Evolutionary conservation across 1,140 invertebrate species (phyloP).

Genomic region (Zaprionus vittiger): DNA sequence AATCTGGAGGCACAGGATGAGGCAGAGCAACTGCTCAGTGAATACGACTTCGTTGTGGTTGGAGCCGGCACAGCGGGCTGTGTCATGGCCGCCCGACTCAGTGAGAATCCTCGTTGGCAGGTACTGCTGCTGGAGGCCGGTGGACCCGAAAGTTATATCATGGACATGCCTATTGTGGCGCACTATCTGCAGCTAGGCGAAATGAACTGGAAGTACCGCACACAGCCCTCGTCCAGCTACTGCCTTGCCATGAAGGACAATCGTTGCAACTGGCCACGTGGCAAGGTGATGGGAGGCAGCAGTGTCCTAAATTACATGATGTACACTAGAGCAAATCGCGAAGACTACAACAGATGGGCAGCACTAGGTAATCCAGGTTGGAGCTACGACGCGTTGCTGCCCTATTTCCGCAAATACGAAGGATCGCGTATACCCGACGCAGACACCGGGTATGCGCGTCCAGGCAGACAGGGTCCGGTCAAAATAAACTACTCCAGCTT

Average conservation of each 20-base stretch:
- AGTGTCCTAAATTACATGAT: conserved; percentile 96
- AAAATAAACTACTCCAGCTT: conserved; percentile 85
- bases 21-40: conserved; percentile 70
- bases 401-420: conserved; percentile 93
- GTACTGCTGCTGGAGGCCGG: conserved; percentile 90
- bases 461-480: conserved; percentile 86
- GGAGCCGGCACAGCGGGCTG: conserved; percentile 91
- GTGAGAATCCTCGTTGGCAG: conserved; percentile 86
- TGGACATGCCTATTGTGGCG: conserved; percentile 89
- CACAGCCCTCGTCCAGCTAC: conserved; percentile 85
- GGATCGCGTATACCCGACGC: conserved; percentile 86
- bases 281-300: conserved; percentile 93
- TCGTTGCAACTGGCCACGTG: conserved; percentile 89
- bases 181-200: conserved; percentile 87
- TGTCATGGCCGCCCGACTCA: conserved; percentile 88
- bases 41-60: conserved; percentile 88
- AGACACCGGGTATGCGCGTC: conserved; percentile 85
- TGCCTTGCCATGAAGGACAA: conserved; percentile 85
- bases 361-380: conserved; percentile 90
- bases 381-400: conserved; percentile 91
- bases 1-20: conserved; percentile 77
- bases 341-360: conserved; percentile 92
- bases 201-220: conserved; percentile 89
- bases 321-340: conserved; percentile 90
- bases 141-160: conserved; percentile 86